Evolutionary conservation across 1,140 invertebrate genomes (phyloP), one percentile per base, ranked within the genome.

Genomic region (Drosophila erecta): DNA sequence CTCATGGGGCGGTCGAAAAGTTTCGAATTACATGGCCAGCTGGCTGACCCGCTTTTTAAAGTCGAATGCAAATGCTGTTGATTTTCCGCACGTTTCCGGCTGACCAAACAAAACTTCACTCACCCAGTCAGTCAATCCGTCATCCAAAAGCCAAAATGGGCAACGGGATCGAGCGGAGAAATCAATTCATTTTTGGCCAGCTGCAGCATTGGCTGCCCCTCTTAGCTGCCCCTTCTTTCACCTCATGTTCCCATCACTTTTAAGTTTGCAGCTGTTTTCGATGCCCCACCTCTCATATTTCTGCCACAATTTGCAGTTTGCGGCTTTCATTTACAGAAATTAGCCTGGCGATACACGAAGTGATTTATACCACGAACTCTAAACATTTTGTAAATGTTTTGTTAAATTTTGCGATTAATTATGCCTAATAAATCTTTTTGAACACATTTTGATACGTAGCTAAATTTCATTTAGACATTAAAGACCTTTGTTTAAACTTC

Each of bases 101-200:
- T 87, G 83, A 67, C 69, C 81, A 87, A 86, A 86, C 83, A 86
- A 87, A 81, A 83, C 65, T 87, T 86, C 83, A 78, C 30, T 54
- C 81, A 64, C 59, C 53, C 83, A 41, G 44, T 54, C 83, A 37
- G 65, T 17, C 69, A 37, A 54, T 58, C 73, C 58, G 44, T 60
- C 74, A 75, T 54, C 53, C 59, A 81, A 71, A 76, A 78, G 58
- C 50, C 78, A 81, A 86, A 86, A 83, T 69, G 78, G 69, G 74
- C 64, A 83, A 79, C 71, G 76, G 59, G 56, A 71, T 66, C 64
- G 57, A 79, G 53, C 30, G 30, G 58, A 51, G 72, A 75, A 86
- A 86, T 86, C 83, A 86, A 83, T 87, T 76, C 83, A 71, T 40
- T 76, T 58, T 69, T 66, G 46, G 51, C 74, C 83, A 87, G 79